Base-by-base conservation (phyloP, 2,797 vertebrate genomes). In the Loriculus beryllinus region DNA sequence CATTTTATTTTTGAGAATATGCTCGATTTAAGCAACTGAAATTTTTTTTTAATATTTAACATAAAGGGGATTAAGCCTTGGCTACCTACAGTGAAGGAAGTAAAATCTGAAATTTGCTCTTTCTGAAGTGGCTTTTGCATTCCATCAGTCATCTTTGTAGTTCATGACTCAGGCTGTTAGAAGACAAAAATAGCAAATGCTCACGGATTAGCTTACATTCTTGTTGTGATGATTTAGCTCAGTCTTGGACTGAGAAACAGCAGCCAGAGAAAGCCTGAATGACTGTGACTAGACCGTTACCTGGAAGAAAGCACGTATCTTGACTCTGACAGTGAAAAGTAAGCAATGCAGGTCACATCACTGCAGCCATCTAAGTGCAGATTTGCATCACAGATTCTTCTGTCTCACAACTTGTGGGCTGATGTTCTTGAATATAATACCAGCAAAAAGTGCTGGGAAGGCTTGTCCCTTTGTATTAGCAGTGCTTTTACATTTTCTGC, bases 1-100 rank as follows among this genome's bases (percentile, higher is more conserved):
- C 62, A 25, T 81, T 93, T 85, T 64, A 26, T 71, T 90, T 90
- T 86, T 88, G 20, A 82, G 33, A 70, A 25, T 51, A 43, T 60
- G 13, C 22, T 65, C 3, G n/a, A 33, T 67, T 77, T 81, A 69
- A 20, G 6, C 31, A 54, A 31, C 31, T 81, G 19, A 47, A 39
- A 6, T 60, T 25, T 79, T 78, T 62, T 45, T 78, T 65, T 42
- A 0, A 63, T 72, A 35, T 70, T 75, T 43, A 78, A 39, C 40
- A 42, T 10, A 8, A 78, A 64, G 20, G 51, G 14, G 9, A 56
- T 81, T 70, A 81, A 85, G 5, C 26, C 37, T 80, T 91, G 39
- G 6, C 3, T 48, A 14, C 20, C 5, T 29, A 13, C 8, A 78
- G 16, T 56, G 43, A 83, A 78, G 9, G 22, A 78, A 59, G 6